Conservation (phyloP, 2,113 vertebrate genomes). For the Labeo rohita region DNA sequence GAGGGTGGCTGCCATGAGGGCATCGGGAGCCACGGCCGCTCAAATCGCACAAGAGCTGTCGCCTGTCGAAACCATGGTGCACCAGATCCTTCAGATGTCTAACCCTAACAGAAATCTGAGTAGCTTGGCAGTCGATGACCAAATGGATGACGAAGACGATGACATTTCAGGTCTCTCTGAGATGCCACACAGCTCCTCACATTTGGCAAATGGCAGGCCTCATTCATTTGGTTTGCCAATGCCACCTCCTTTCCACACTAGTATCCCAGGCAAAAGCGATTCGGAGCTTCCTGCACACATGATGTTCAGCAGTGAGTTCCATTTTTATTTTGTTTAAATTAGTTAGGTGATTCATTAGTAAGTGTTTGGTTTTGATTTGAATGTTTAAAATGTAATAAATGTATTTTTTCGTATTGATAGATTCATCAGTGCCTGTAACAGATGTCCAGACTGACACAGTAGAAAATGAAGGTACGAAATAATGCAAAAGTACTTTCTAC, state of each 20-base stretch:
- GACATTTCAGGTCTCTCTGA: conserved; percentile 14
- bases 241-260: conserved; percentile 1
- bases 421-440: conserved; percentile 50
- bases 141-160: conserved; percentile 43
- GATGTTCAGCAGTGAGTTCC: conserved; percentile 41
- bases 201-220: conserved; percentile 26
- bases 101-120: conserved; percentile 3
- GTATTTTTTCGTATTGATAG: conserved; percentile 21
- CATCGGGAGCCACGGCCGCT: conserved; percentile 63
- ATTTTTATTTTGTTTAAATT: neutral
- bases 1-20: conserved; percentile 76
- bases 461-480: conserved; percentile 48
- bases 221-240: neutral
- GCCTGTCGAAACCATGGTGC: conserved; percentile 77
- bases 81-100: conserved; percentile 77
- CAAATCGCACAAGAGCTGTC: conserved; percentile 73
- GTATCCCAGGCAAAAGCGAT: conserved; percentile 18
- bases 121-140: neutral
- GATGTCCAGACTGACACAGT: conserved; percentile 42
- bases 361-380: no score
- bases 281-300: conserved; percentile 22
- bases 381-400: neutral
- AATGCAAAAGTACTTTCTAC: neutral
- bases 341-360: neutral
- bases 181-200: neutral